A percentile compares a stretch with the other conserved stretches of the same genome.
These are phyloP conservation scores for Emberiza fucata DNA, from an alignment of 2,113 vertebrate species.

Conservation along the genomic window DNA sequence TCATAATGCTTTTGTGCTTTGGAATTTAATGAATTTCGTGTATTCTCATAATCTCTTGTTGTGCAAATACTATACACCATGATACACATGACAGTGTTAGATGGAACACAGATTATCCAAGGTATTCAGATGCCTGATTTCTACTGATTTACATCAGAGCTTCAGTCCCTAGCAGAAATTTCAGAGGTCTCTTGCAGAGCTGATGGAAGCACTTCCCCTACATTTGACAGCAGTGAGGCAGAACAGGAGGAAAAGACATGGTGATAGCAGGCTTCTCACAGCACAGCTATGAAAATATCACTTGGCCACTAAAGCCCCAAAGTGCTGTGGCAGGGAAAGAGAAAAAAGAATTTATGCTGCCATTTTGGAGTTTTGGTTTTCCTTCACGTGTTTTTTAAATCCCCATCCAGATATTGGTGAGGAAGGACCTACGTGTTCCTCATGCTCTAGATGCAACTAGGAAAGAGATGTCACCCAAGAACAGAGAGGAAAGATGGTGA, in stretches of 20 bases:
- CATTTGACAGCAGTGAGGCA: neutral
- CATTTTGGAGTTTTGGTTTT: neutral
- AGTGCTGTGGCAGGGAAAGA: neutral
- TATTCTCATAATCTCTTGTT: neutral
- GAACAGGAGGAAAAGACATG: neutral
- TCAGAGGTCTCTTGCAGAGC: neutral
- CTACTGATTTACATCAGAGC: neutral
- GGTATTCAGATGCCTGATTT: neutral
- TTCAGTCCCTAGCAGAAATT: neutral
- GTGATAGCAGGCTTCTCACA: neutral
- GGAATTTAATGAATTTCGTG: slow-evolving; percentile 23
- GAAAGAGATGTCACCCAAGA: neutral
- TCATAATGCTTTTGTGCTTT: neutral
- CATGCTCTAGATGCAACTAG: neutral
- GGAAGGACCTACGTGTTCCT: neutral
- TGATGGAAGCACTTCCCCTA: neutral
- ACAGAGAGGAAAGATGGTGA: neutral
- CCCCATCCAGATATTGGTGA: neutral
- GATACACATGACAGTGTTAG: neutral
- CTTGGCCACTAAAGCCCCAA: neutral
- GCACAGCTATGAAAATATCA: neutral
- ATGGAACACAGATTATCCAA: neutral
- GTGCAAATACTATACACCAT: neutral
- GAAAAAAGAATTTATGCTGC: neutral
- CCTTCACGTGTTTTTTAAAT: neutral